Evolutionary conservation across 2,797 vertebrate genomes (phyloP), one percentile per base, ranked within the genome.

Genomic region (Yasuhikotakia modesta): DNA sequence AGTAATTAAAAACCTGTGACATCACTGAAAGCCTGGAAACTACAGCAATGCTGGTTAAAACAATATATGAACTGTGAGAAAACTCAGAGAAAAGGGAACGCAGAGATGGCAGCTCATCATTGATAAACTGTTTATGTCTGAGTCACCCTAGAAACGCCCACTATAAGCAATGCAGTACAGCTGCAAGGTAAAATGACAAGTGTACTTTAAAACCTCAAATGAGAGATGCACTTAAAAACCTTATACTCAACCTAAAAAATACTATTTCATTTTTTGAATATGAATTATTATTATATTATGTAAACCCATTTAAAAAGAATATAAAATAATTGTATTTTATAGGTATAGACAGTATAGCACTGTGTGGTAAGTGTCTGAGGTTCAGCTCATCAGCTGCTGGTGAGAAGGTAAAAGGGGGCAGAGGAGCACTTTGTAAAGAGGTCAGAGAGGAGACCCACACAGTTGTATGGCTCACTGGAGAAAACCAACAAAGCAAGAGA

Each of bases 61-160:
- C 22, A 12, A 97, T 86, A 85, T 91, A 89, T 7, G 91, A 88
- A 13, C 91, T 88, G 84, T 91, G 76, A 91, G 57, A 81, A 95
- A 83, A 64, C 97, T 94, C 90, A 97, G 72, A 66, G 95, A 93
- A 4, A 98, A 96, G 1, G 96, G 96, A 80, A 97, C 94, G 87
- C 95, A 97, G 70, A 99, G 88, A 85, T 94, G 95, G 90, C 95
- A 98, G 87, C 93, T 93, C 85, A 92, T 81, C 66, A 84, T 19
- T 0, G 88, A 86, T 71, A 93, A 77, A 65, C 83, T 88, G 86
- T 71, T 87, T 85, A 64, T 86, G 83, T 77, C 86, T 68, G 53
- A 78, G 79, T 88, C 87, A 78, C 75, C 79, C 78, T 85, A 86
- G 19, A 5, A 63, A 39, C 81, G 83, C 60, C 66, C 79, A 4